Evolutionary conservation across 2,888 invertebrate genomes (phyloP).

Genomic region (Plemyria rubiginata): DNA sequence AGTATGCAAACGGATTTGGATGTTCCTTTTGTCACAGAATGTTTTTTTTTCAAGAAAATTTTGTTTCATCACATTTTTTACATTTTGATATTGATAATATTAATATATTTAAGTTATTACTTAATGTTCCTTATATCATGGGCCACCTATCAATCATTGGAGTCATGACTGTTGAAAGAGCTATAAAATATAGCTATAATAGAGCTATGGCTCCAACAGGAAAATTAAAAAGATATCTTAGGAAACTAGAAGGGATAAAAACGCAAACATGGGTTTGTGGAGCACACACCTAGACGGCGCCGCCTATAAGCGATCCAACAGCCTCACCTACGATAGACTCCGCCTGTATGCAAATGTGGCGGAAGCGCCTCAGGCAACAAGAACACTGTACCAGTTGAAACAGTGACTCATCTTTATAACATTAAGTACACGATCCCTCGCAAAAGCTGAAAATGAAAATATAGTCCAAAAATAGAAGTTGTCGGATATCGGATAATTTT

Average conservation of each 20-base stretch:
- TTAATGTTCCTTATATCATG: not conserved
- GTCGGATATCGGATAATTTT: no score
- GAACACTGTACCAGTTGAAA: conserved; percentile 31
- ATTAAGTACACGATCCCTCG: not conserved
- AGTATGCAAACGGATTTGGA: not conserved
- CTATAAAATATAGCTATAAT: not conserved
- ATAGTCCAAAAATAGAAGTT: no score
- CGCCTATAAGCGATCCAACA: conserved; percentile 69
- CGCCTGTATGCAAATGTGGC: conserved; percentile 78
- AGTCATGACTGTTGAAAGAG: not conserved
- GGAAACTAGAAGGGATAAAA: conserved; percentile 25
- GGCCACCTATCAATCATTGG: not conserved
- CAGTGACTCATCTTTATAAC: conserved; percentile 39
- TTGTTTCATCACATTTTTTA: not conserved
- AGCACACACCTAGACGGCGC: conserved; percentile 41
- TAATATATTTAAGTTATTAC: not conserved
- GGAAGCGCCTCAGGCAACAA: conserved; percentile 63
- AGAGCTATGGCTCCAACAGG: no score
- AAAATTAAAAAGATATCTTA: conserved; percentile 20
- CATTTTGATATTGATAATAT: not conserved
- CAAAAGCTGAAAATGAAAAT: no score
- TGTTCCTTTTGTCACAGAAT: not conserved
- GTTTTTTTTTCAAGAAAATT: not conserved
- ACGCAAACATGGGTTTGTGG: conserved; percentile 22
- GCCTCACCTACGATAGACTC: conserved; percentile 68